Conservation (phyloP, 1,140 invertebrate genomes). For the Aphaenogaster rudis region DNA sequence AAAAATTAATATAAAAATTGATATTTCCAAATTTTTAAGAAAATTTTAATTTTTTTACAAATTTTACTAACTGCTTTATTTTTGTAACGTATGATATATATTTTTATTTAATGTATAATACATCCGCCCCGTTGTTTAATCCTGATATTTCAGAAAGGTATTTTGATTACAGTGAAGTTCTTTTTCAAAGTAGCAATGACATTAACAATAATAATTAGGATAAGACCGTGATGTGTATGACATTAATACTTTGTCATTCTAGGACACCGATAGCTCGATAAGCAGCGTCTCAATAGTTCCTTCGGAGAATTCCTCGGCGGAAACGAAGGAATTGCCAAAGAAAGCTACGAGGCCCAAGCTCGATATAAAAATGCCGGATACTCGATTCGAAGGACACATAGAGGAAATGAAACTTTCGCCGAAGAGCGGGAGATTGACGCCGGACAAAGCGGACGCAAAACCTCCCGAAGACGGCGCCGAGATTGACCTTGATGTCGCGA, state of each 20-base stretch:
- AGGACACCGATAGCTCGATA: slow-evolving; percentile 41
- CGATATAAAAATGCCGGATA: slow-evolving; percentile 26
- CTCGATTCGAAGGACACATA: neutral
- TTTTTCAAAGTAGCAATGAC: neutral
- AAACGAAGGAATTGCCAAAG: slow-evolving; percentile 26
- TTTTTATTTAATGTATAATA: neutral
- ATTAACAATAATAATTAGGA: neutral
- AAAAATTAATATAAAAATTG: neutral
- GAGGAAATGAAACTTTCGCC: slow-evolving; percentile 14
- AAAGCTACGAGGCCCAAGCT: neutral
- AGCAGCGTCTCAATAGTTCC: slow-evolving; percentile 32
- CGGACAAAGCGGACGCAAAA: neutral
- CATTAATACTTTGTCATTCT: neutral
- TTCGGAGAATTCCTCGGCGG: slow-evolving; percentile 51
- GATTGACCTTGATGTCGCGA: neutral
- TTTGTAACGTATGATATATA: neutral
- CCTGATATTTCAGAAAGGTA: neutral
- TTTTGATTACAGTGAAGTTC: neutral
- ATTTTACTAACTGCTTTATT: neutral
- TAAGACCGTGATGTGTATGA: no score
- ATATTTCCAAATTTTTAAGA: neutral
- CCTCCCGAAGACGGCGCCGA: neutral
- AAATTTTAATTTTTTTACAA: no score
- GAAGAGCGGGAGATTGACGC: neutral
- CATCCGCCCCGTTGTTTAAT: neutral